A percentile compares a stretch with the other conserved stretches of the same genome.
These are phyloP conservation scores for Lumbricus terrestris DNA, from an alignment of 2,888 invertebrate genomes.

Conservation along the genomic window DNA sequence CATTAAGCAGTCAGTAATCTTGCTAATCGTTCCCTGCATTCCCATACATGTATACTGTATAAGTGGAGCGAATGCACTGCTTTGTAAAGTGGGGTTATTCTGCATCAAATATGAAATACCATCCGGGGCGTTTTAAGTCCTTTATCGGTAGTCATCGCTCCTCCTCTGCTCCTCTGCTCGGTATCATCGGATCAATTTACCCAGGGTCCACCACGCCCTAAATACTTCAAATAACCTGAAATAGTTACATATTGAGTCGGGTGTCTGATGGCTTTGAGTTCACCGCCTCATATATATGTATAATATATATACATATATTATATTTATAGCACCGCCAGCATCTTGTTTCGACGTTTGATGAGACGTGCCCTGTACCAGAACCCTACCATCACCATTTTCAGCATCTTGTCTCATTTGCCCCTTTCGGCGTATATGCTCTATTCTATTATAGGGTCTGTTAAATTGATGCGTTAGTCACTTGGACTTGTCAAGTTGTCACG, in stretches of 20 bases:
- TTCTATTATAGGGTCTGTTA: not conserved
- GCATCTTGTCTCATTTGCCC: not conserved
- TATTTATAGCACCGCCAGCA: too few relatives aligned
- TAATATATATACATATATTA: too few relatives aligned
- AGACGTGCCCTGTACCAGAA: not conserved
- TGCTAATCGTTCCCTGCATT: not conserved
- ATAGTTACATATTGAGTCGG: not conserved
- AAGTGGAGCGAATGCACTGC: not conserved
- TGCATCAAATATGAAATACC: not conserved
- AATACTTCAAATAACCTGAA: slow-evolving; percentile 3
- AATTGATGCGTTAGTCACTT: not conserved
- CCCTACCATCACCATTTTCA: not conserved
- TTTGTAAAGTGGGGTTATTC: not conserved
- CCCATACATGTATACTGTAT: too few relatives aligned
- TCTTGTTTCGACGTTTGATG: not conserved
- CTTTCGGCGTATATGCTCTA: not conserved
- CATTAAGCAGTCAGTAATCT: not conserved
- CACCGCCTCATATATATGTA: not conserved
- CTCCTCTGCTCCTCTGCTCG: not conserved
- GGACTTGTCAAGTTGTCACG: not conserved
- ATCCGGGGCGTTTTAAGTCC: not conserved
- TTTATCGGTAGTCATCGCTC: not conserved
- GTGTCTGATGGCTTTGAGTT: not conserved
- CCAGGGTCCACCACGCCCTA: not conserved
- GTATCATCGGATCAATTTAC: not conserved